phyloP scores from a whole-genome alignment of 2,113 vertebrate genomes.

The Lanius ludovicianus region DNA sequence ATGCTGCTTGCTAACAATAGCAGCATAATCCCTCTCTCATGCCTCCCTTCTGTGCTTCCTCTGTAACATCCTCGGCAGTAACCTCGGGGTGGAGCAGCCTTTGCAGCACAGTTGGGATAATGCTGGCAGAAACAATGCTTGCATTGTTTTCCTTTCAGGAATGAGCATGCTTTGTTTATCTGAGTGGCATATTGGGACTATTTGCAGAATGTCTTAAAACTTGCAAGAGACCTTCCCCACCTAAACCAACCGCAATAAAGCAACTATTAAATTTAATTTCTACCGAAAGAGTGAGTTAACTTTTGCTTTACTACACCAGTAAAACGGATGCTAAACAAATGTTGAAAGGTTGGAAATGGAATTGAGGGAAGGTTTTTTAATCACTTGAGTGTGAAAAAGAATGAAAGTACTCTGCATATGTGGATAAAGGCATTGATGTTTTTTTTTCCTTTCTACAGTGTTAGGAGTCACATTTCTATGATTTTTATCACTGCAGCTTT shows the following conservation, averaged over 20 bases:
- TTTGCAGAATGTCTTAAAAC: constrained; percentile 31
- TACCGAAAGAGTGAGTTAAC: background rate
- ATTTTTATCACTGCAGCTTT: background rate
- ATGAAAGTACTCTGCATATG: background rate
- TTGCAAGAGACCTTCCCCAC: background rate
- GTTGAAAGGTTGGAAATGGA: background rate
- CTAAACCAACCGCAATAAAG: constrained; percentile 20
- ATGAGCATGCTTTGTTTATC: background rate
- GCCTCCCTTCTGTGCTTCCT: background rate
- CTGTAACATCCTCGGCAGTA: background rate
- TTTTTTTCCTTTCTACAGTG: background rate
- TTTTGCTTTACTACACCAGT: constrained; percentile 38
- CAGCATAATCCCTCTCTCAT: background rate
- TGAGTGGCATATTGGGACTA: background rate
- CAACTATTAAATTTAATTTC: constrained; percentile 56
- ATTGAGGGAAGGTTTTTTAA: background rate
- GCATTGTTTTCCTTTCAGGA: background rate
- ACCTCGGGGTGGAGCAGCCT: background rate
- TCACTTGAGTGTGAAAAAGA: background rate
- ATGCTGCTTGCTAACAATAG: background rate
- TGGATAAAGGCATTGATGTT: background rate
- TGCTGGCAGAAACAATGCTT: background rate
- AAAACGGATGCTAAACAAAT: background rate
- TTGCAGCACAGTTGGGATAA: background rate
- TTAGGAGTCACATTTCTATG: background rate